Base-by-base conservation (phyloP, 2,888 invertebrate species). In the Euplagia quadripunctaria region DNA sequence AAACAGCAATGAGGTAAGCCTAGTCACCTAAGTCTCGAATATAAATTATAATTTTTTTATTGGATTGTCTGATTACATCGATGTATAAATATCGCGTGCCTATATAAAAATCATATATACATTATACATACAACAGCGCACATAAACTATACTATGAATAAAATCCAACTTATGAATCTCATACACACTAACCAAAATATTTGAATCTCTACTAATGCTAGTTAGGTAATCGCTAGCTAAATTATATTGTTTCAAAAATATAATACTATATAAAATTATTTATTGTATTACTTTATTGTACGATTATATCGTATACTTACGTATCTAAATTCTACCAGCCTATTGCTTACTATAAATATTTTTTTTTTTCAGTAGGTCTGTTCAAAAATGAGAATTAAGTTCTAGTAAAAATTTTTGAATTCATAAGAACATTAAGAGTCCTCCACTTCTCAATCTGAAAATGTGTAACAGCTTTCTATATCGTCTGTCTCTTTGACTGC, bases 191-290 rank as follows among this genome's bases (percentile, higher is more conserved):
- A 42, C 20, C 17, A 31, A 51, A 77, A 67, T 46, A 8, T 67
- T 75, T 41, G 43, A 41, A 41, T 46, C 68, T 69, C 52, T 70
- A 73, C 63, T 72, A 41, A 70, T 63, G 73, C 72, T 74, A 67
- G 64, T 67, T 75, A 81, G 71, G 6, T 75, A 76, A 68, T 55
- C 78, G 76, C 78, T 82, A 80, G 73, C 72, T 73, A 61, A 79
- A 14, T 76, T 73, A 73, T 63, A 71, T 58, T 41, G 31, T 52
- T 49, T 46, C 51, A 31, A 69, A 31, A 46, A 58, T 41, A 51
- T 20, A 41, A 41, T 42, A 16, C 31, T 63, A 64, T 64, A 4
- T 3, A 42, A 64, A 31, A 31, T 31, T 1, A 31, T 31, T 31
- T 31, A 31, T 31, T 46, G 8, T 43, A 43, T 2, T 9, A 9